phyloP scores from a whole-genome alignment of 2,888 invertebrate species.

The Adelognathus sp. region DNA sequence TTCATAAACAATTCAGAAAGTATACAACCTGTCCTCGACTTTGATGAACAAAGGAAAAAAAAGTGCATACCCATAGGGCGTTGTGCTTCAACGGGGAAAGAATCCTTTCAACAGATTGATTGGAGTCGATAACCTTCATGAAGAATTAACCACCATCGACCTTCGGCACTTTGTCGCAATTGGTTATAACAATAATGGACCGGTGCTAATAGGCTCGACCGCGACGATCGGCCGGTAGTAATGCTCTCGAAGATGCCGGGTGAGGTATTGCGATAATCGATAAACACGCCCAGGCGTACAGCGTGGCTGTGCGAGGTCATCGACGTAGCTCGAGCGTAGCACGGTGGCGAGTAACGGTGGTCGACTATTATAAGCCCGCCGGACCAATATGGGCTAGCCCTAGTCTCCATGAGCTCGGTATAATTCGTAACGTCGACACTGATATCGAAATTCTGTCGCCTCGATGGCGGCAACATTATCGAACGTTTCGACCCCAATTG shows the following conservation, averaged over 20 bases:
- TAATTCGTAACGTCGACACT: slow-evolving; percentile 53
- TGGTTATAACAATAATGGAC: background rate
- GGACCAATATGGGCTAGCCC: slow-evolving; percentile 16
- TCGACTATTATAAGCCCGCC: slow-evolving; percentile 49
- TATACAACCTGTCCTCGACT: too few species aligned
- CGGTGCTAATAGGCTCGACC: background rate
- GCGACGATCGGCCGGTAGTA: slow-evolving; percentile 19
- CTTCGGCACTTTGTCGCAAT: background rate
- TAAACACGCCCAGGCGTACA: slow-evolving; percentile 23
- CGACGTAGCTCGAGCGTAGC: slow-evolving; percentile 17
- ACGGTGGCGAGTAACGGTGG: slow-evolving; percentile 47
- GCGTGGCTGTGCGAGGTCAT: slow-evolving; percentile 12
- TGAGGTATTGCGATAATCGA: slow-evolving; percentile 57
- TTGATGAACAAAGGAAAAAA: too few species aligned
- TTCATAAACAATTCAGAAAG: too few species aligned
- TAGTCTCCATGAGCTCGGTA: slow-evolving; percentile 29
- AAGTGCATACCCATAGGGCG: too few species aligned
- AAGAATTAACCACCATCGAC: background rate
- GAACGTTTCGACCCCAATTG: slow-evolving; percentile 43
- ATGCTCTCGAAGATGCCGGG: slow-evolving; percentile 48
- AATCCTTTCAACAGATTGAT: background rate
- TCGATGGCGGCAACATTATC: slow-evolving; percentile 43
- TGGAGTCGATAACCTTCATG: background rate
- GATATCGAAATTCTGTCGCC: slow-evolving; percentile 55
- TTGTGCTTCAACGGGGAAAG: too few species aligned